Evolutionary conservation across 2,113 vertebrate genomes (phyloP).

Genomic region (Pogonocichla stellata): DNA sequence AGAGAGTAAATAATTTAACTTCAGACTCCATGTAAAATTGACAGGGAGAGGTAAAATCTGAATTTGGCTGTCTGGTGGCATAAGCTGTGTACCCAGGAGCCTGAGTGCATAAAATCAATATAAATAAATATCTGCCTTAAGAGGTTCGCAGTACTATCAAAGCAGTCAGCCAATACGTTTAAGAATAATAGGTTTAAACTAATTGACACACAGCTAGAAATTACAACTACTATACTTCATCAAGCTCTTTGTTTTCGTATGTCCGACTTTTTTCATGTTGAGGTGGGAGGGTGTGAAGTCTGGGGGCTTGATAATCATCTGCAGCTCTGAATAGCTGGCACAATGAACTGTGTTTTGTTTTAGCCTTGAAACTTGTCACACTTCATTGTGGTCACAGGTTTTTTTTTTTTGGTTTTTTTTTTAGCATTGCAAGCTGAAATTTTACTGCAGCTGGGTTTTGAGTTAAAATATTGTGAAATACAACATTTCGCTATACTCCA

Average conservation of each 20-base stretch:
- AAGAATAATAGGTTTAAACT: not conserved
- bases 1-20: not conserved
- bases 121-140: not conserved
- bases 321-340: slow-evolving; percentile 21
- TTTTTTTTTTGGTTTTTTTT: slow-evolving; percentile 28
- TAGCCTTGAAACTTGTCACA: slow-evolving; percentile 45
- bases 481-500: slow-evolving; percentile 33
- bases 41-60: not conserved
- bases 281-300: slow-evolving; percentile 8
- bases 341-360: slow-evolving; percentile 42
- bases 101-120: not conserved
- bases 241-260: not conserved
- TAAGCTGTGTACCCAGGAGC: not conserved
- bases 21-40: not conserved
- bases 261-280: not conserved
- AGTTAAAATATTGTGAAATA: slow-evolving; percentile 75
- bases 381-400: not conserved
- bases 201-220: not conserved
- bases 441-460: slow-evolving; percentile 66
- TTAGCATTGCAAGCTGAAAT: slow-evolving; percentile 41
- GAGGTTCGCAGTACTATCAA: not conserved
- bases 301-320: slow-evolving; percentile 2
- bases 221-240: not conserved
- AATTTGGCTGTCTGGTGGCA: not conserved
- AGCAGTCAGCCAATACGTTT: not conserved